Conservation (phyloP, 2,888 invertebrate species). For the Drosophila ochracea region DNA sequence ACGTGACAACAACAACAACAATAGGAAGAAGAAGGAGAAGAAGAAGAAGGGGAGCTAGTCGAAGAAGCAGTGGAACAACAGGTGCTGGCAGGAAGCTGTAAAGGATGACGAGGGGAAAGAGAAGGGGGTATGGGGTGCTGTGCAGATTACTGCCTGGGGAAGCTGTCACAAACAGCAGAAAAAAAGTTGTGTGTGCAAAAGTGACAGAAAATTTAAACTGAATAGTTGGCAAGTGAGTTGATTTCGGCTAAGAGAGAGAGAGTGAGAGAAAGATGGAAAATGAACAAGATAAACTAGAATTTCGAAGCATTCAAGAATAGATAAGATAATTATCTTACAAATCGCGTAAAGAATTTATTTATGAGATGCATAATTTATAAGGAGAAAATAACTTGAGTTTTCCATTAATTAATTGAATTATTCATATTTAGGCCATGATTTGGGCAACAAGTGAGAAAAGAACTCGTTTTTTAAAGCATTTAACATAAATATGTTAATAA, state of each 20-base stretch:
- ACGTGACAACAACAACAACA: slow-evolving; percentile 44
- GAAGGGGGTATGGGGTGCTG: background rate
- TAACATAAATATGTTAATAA: background rate
- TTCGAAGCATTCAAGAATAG: background rate
- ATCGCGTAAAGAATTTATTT: background rate
- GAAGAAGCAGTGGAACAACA: slow-evolving; percentile 43
- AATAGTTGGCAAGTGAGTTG: slow-evolving; percentile 18
- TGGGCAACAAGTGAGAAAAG: background rate
- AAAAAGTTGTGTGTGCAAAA: slow-evolving; percentile 42
- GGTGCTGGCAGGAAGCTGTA: slow-evolving; percentile 41
- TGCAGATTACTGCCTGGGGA: slow-evolving; percentile 16
- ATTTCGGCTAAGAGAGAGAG: slow-evolving; percentile 10
- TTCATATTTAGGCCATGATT: slow-evolving; percentile 7
- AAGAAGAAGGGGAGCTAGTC: background rate
- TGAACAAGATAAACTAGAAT: background rate
- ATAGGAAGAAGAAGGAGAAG: background rate
- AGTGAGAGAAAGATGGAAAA: background rate
- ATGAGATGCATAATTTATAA: background rate
- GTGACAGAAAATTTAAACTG: slow-evolving; percentile 25
- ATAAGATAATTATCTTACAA: background rate
- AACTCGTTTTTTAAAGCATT: background rate
- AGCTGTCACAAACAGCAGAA: slow-evolving; percentile 68
- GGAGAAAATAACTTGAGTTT: background rate
- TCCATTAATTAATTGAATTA: background rate
- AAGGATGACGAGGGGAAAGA: background rate